These are phyloP conservation scores for Euwallacea similis DNA, from an alignment of 1,140 invertebrate genomes.

Conservation along the genomic window DNA sequence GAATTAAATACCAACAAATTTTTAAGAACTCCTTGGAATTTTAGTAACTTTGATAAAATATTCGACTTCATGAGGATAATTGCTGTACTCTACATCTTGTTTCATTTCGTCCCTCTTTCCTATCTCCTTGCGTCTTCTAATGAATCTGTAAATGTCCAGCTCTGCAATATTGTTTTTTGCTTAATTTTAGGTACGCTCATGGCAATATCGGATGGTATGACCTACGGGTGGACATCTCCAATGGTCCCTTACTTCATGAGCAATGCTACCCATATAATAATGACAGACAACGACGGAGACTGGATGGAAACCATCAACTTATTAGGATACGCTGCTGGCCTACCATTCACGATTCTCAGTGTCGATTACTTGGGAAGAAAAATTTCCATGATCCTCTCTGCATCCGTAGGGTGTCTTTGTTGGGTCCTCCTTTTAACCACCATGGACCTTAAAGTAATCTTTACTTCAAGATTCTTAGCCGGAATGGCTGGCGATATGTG, in stretches of 20 bases:
- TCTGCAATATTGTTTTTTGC: too few relatives aligned
- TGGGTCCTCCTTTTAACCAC: conserved; percentile 63
- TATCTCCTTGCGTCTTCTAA: background rate
- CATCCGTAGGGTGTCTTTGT: conserved; percentile 62
- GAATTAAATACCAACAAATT: too few relatives aligned
- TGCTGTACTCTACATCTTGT: background rate
- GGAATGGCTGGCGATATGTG: conserved; percentile 44
- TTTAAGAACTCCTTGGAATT: too few relatives aligned
- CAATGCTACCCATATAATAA: conserved; percentile 46
- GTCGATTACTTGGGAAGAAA: conserved; percentile 68
- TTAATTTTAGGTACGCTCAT: conserved; percentile 29
- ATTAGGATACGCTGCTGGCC: conserved; percentile 64
- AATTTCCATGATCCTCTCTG: conserved; percentile 59
- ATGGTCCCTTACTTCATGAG: conserved; percentile 58
- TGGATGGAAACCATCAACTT: conserved; percentile 66
- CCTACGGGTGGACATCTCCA: conserved; percentile 65
- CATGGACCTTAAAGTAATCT: conserved; percentile 53
- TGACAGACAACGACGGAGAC: conserved; percentile 52
- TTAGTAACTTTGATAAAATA: background rate
- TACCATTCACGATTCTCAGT: conserved; percentile 57
- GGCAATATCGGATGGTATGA: conserved; percentile 50
- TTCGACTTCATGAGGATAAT: background rate
- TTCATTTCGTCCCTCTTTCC: background rate
- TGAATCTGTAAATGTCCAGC: background rate
- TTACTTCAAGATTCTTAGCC: conserved; percentile 55